Percentiles rank a stretch among this genome's conserved stretches.
Evolutionary conservation across 2,113 vertebrate genomes (phyloP).

Genomic region (Chloropsis hardwickii): DNA sequence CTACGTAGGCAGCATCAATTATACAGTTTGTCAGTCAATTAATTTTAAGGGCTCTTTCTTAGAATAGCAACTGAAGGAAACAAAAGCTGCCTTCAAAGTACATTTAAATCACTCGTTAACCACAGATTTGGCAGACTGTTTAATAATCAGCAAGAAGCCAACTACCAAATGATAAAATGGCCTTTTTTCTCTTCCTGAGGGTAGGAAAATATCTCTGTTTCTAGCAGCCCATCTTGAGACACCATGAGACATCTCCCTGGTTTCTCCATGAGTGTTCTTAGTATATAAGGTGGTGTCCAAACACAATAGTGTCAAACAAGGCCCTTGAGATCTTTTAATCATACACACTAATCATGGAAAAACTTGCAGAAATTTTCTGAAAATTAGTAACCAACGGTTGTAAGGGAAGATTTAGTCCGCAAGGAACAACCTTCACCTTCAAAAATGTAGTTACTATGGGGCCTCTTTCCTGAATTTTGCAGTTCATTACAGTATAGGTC

Average conservation of each 20-base stretch:
- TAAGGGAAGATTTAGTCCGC: background rate
- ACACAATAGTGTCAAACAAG: background rate
- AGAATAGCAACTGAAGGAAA: constrained; percentile 11
- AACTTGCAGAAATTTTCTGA: background rate
- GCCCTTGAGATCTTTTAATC: background rate
- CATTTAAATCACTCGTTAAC: background rate
- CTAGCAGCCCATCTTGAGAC: background rate
- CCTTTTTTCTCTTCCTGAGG: background rate
- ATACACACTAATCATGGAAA: background rate
- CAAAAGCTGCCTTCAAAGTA: constrained; percentile 29
- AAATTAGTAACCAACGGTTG: background rate
- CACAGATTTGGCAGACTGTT: background rate
- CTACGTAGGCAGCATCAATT: background rate
- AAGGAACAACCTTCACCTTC: background rate
- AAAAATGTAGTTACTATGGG: background rate
- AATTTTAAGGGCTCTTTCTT: constrained; percentile 19
- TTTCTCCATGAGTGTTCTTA: background rate
- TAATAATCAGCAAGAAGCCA: background rate
- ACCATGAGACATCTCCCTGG: background rate
- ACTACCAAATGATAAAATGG: background rate
- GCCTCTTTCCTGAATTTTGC: background rate
- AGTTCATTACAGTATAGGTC: background rate
- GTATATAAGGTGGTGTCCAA: background rate
- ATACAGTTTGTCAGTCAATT: background rate
- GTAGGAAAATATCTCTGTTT: background rate